phyloP scores from a whole-genome alignment of 1,140 invertebrate species.

The Lasioglossum baleicum region DNA sequence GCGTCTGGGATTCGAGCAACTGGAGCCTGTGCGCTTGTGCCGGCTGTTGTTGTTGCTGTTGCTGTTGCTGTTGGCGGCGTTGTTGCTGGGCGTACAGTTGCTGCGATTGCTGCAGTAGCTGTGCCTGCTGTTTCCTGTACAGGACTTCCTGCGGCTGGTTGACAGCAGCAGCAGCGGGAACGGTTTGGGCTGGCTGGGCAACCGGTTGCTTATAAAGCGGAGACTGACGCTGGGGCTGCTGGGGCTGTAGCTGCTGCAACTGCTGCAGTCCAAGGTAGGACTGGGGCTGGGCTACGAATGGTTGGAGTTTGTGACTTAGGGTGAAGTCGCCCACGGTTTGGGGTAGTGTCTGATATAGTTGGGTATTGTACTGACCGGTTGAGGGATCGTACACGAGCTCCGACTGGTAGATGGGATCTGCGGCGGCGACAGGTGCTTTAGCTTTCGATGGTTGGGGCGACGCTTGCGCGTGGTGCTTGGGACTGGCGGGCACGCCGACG shows the following conservation, averaged over 20 bases:
- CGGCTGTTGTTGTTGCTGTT: constrained; percentile 82
- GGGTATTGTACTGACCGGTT: constrained; percentile 90
- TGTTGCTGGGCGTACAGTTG: constrained; percentile 87
- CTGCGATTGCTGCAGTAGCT: constrained; percentile 85
- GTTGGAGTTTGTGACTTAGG: constrained; percentile 87
- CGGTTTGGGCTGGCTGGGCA: constrained; percentile 76
- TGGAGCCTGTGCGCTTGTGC: constrained; percentile 74
- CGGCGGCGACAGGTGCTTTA: constrained; percentile 70
- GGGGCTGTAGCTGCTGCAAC: constrained; percentile 55
- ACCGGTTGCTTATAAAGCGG: constrained; percentile 72
- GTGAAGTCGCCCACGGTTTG: constrained; percentile 86
- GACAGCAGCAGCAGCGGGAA: constrained; percentile 55
- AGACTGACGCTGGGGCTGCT: constrained; percentile 57
- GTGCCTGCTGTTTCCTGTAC: constrained; percentile 86
- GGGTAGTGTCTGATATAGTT: constrained; percentile 88
- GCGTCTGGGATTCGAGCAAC: constrained; percentile 72
- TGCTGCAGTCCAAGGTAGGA: constrained; percentile 69
- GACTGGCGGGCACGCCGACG: constrained; percentile 82
- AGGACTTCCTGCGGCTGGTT: constrained; percentile 82
- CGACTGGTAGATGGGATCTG: constrained; percentile 86
- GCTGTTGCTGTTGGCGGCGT: constrained; percentile 80
- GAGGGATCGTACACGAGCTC: constrained; percentile 88
- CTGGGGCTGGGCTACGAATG: constrained; percentile 84
- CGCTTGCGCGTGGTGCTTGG: constrained; percentile 58
- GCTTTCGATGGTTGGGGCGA: constrained; percentile 59